Conservation (phyloP, 2,888 invertebrate genomes). For the Hypercompe scribonia region DNA sequence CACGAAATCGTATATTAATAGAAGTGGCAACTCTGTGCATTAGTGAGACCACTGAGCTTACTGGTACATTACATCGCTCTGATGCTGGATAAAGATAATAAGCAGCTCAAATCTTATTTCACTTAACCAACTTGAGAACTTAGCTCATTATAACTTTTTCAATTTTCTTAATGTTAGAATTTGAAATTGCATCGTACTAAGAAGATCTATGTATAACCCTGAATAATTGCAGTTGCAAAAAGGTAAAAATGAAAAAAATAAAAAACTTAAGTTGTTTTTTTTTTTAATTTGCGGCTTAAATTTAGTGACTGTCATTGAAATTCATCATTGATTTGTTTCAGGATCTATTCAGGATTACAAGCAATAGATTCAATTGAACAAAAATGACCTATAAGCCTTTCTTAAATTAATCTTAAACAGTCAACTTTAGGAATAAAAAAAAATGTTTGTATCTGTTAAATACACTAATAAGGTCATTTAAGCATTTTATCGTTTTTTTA, state of each 20-base stretch:
- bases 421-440: no score
- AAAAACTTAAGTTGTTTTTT: background rate
- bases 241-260: background rate
- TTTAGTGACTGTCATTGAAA: no score
- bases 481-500: no score
- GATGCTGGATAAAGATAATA: conserved; percentile 1
- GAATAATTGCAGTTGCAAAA: conserved; percentile 1
- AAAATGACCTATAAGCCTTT: no score
- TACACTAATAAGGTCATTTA: no score
- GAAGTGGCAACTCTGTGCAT: background rate
- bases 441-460: no score
- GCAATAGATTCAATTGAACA: no score
- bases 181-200: background rate
- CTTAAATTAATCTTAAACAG: no score
- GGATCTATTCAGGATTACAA: no score
- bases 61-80: background rate
- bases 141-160: conserved; percentile 28
- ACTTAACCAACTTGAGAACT: conserved; percentile 15
- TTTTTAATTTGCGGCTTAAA: background rate
- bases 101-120: conserved; percentile 3
- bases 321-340: no score
- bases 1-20: background rate
- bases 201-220: background rate
- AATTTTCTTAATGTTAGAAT: conserved; percentile 7
- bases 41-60: background rate